phyloP scores from a whole-genome alignment of 2,888 invertebrate species.

The Pecten maximus region DNA sequence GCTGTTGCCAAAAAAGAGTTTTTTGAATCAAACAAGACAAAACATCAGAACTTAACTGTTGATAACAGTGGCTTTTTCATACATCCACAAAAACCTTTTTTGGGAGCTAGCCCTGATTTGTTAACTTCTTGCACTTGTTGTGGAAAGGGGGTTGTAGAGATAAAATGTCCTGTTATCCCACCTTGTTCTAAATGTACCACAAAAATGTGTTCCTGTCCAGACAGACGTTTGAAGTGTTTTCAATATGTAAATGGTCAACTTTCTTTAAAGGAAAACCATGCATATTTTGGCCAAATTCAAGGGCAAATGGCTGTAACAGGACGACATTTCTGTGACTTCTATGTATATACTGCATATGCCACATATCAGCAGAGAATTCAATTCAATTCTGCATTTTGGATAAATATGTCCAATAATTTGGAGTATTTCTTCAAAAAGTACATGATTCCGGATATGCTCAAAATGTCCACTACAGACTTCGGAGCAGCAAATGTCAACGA shows the following conservation, averaged over 20 bases:
- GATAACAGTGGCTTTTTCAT: background rate
- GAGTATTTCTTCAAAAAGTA: no score
- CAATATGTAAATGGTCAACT: background rate
- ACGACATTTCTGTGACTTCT: background rate
- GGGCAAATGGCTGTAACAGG: background rate
- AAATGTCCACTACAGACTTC: no score
- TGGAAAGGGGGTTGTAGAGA: background rate
- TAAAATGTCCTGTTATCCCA: background rate
- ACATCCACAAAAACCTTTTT: background rate
- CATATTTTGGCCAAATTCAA: background rate
- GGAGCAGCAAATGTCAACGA: no score
- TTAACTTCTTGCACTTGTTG: background rate
- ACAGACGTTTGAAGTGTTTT: background rate
- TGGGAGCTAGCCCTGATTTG: background rate
- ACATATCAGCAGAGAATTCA: background rate
- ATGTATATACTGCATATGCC: slow-evolving; percentile 4
- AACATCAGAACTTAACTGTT: background rate
- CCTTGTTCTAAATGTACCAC: background rate
- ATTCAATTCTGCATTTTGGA: background rate
- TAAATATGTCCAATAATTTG: background rate
- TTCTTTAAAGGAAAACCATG: background rate
- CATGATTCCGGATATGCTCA: no score
- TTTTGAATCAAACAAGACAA: background rate
- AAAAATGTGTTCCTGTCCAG: background rate
- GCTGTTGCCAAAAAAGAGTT: background rate